Evolutionary conservation across 2,888 invertebrate species (phyloP), one percentile per base, ranked within the genome.

Genomic region (Diogma glabrata): DNA sequence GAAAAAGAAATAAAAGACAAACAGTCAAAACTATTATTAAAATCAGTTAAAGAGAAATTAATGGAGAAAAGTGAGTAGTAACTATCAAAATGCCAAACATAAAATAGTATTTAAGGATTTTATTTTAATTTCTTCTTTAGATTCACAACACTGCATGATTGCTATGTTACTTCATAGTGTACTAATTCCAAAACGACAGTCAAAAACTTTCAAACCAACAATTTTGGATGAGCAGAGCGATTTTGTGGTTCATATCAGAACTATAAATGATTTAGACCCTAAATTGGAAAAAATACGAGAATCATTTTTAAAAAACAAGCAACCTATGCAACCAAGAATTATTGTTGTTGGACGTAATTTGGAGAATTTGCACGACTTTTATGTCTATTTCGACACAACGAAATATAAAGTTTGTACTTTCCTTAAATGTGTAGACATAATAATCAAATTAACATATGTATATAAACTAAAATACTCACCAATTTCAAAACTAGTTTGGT

Each of bases 131-230:
- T 33, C 4, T 33, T 4, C 19, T 38, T 17, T 38, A 38, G 38
- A 38, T 14, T 38, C 38, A 14, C 38, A 53, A 51, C 49, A 51
- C 30, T 54, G 50, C 51, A 49, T 54, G 22, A 54, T 46, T 8
- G 50, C 49, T 28, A 22, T 56, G 30, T 43, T 56, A 9, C 46
- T 54, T 9, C 53, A 54, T 43, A 50, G 51, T 3, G 26, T 53
- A 24, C 47, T 54, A 45, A 50, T 52, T 47, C 51, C 53, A 49
- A 36, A 43, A 47, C 47, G 53, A 16, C 47, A 36, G n/a, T 51
- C 50, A 16, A 56, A 56, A 51, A 50, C 45, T 17, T 49, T 24
- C n/a, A 56, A 54, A 28, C 56, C 54, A 9, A 54, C 56, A 20
- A 54, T 53, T 45, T 49, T 51, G 17, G 54, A 54, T 50, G 53